These are phyloP conservation scores for Octopus bimaculoides DNA, from an alignment of 1,140 invertebrate species.

Conservation along the genomic window DNA sequence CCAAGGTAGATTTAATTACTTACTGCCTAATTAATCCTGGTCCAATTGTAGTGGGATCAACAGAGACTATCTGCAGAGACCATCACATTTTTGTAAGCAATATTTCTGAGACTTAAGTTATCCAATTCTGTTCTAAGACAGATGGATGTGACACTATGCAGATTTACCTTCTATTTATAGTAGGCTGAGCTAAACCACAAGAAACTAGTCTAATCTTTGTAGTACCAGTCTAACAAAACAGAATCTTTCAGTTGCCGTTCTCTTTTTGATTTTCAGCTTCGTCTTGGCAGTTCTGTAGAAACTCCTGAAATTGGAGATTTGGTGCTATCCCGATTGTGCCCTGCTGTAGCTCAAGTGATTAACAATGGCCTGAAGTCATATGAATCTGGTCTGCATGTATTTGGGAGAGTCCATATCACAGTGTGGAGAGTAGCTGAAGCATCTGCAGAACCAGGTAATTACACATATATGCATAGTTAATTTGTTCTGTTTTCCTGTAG, in stretches of 20 bases:
- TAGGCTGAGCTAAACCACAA: too few relatives aligned
- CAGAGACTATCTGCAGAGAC: too few relatives aligned
- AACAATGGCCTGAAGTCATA: constrained; percentile 78
- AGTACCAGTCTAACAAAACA: too few relatives aligned
- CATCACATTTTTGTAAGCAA: too few relatives aligned
- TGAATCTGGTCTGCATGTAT: constrained; percentile 72
- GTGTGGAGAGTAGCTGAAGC: constrained; percentile 86
- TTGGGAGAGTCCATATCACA: constrained; percentile 81
- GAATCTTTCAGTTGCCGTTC: neutral
- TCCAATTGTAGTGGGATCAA: too few relatives aligned
- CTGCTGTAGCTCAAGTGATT: constrained; percentile 79
- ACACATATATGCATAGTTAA: neutral
- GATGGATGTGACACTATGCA: neutral
- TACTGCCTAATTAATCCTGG: too few relatives aligned
- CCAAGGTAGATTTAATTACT: too few relatives aligned
- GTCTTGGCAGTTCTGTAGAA: constrained; percentile 59
- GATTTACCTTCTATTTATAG: too few relatives aligned
- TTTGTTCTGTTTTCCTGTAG: too few relatives aligned
- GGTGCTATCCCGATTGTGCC: constrained; percentile 71
- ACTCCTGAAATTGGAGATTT: constrained; percentile 66
- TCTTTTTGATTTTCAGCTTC: constrained; percentile 33
- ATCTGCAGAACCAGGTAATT: constrained; percentile 76
- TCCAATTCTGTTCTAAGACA: too few relatives aligned
- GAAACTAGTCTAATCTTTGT: too few relatives aligned
- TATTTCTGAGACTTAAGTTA: too few relatives aligned